Percentiles rank a stretch among this genome's conserved stretches.
These are phyloP conservation scores for Ditula angustiorana DNA, from an alignment of 2,888 invertebrate species.

Conservation along the genomic window DNA sequence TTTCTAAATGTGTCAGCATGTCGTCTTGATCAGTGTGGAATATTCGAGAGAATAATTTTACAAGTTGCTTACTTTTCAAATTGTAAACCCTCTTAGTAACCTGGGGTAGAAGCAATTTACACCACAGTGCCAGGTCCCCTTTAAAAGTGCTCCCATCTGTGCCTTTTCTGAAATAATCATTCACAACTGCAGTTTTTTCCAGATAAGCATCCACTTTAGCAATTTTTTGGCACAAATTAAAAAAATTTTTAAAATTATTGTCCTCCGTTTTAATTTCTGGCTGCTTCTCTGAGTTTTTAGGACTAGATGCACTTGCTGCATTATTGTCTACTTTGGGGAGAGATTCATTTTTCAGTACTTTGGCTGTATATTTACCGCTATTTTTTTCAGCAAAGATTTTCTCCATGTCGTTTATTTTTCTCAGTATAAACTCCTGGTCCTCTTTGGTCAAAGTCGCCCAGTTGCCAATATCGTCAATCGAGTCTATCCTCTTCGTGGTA, in stretches of 20 bases:
- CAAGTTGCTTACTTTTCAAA: slow-evolving; percentile 95
- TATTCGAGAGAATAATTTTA: slow-evolving; percentile 94
- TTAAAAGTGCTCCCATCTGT: slow-evolving; percentile 87
- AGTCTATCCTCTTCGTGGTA: slow-evolving; percentile 92
- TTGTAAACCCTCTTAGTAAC: slow-evolving; percentile 95
- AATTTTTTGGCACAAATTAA: slow-evolving; percentile 91
- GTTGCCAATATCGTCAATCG: slow-evolving; percentile 91
- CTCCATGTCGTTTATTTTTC: slow-evolving; percentile 87
- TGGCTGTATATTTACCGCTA: slow-evolving; percentile 76
- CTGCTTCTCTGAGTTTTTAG: slow-evolving; percentile 38
- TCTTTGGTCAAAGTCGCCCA: slow-evolving; percentile 88
- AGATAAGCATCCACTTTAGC: slow-evolving; percentile 92
- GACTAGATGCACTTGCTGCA: slow-evolving; percentile 29
- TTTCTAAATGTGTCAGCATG: slow-evolving; percentile 94
- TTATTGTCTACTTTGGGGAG: slow-evolving; percentile 41
- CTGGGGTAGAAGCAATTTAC: slow-evolving; percentile 93
- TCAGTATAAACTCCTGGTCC: slow-evolving; percentile 87
- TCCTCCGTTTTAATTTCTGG: slow-evolving; percentile 78
- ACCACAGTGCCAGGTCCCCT: slow-evolving; percentile 92
- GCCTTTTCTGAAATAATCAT: slow-evolving; percentile 88
- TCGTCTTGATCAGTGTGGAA: slow-evolving; percentile 90
- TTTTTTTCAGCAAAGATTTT: slow-evolving; percentile 81
- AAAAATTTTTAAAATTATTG: slow-evolving; percentile 91
- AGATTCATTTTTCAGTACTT: slow-evolving; percentile 69
- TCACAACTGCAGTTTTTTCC: slow-evolving; percentile 91